Percentiles rank a stretch among this genome's conserved stretches.
These are phyloP conservation scores for Diplolepis rosae DNA, from an alignment of 2,888 invertebrate species.

Conservation along the genomic window DNA sequence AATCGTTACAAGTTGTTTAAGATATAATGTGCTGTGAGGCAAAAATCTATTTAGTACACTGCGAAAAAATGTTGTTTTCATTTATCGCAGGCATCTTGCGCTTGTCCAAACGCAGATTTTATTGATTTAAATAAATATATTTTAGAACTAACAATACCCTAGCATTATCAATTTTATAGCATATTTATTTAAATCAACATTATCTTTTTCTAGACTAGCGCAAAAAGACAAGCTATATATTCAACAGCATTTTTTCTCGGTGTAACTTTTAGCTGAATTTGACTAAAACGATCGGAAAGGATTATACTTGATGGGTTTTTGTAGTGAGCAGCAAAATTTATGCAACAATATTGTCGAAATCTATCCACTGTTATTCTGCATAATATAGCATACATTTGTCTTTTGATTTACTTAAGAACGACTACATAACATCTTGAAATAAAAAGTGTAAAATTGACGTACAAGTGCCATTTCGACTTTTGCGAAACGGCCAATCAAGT, in stretches of 20 bases:
- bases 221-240: too few species aligned
- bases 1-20: constrained; percentile 7
- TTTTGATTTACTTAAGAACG: not conserved
- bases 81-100: too few species aligned
- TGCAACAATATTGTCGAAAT: not conserved
- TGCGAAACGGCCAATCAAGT: not conserved
- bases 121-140: too few species aligned
- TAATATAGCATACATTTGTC: not conserved
- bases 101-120: too few species aligned
- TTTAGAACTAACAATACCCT: too few species aligned
- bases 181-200: too few species aligned
- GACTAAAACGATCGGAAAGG: not conserved
- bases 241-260: too few species aligned
- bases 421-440: not conserved
- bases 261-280: not conserved
- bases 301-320: not conserved
- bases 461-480: constrained; percentile 18
- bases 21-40: not conserved
- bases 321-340: not conserved
- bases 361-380: not conserved
- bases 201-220: too few species aligned
- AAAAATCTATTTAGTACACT: not conserved
- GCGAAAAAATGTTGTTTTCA: too few species aligned
- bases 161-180: too few species aligned
- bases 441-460: constrained; percentile 1